phyloP scores from a whole-genome alignment of 2,113 vertebrate genomes.

The Isurus oxyrinchus region DNA sequence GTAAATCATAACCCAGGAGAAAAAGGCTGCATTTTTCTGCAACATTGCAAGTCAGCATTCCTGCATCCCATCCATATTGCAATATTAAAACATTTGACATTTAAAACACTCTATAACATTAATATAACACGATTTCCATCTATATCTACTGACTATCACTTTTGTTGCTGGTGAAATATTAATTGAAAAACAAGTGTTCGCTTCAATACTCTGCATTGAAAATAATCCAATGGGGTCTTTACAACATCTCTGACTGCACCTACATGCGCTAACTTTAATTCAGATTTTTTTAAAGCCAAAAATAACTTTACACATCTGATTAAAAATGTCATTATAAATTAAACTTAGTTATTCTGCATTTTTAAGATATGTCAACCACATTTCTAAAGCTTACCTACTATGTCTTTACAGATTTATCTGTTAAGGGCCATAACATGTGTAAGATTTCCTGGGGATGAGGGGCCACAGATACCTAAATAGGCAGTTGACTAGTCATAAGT shows the following conservation, averaged over 20 bases:
- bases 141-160: neutral
- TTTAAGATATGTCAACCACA: neutral
- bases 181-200: neutral
- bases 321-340: neutral
- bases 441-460: too few relatives aligned
- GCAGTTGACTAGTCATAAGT: too few relatives aligned
- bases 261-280: neutral
- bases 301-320: neutral
- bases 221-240: neutral
- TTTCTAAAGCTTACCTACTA: neutral
- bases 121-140: neutral
- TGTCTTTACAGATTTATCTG: neutral
- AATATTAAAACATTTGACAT: neutral
- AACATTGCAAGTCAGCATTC: neutral
- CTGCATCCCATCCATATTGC: neutral
- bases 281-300: neutral
- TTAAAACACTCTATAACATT: neutral
- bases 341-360: neutral
- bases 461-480: too few relatives aligned
- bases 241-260: neutral
- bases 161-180: neutral
- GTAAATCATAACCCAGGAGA: neutral
- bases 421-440: neutral
- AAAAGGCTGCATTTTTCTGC: neutral
- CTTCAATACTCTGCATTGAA: neutral